phyloP scores from a whole-genome alignment of 2,797 vertebrate genomes.

The Typhlichthys eigenmanni region DNA sequence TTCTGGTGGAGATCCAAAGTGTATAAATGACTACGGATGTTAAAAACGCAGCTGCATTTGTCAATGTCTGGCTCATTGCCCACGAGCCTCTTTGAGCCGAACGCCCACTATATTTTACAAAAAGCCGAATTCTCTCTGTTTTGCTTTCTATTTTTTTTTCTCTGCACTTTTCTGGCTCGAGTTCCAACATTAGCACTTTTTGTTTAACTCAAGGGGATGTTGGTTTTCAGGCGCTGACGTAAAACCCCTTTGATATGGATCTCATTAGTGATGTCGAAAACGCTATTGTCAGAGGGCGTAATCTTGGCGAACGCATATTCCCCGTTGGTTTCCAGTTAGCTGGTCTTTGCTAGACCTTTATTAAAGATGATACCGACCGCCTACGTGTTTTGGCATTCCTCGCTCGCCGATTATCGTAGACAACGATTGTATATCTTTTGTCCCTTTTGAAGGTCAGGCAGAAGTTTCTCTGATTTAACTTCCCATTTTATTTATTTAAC shows the following conservation, averaged over 20 bases:
- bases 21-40: conserved; percentile 66
- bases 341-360: conserved; percentile 35
- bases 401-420: conserved; percentile 16
- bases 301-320: conserved; percentile 40
- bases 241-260: conserved; percentile 51
- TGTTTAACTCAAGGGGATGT: conserved; percentile 46
- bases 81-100: conserved; percentile 53
- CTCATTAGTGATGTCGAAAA: conserved; percentile 48
- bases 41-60: conserved; percentile 61
- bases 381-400: conserved; percentile 25
- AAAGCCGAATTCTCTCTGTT: conserved; percentile 33
- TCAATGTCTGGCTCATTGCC: conserved; percentile 67
- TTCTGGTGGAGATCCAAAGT: conserved; percentile 56
- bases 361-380: conserved; percentile 35
- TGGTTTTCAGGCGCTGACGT: conserved; percentile 23
- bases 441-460: conserved; percentile 33
- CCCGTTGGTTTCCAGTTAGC: conserved; percentile 45
- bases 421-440: conserved; percentile 23
- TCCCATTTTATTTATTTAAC: conserved; percentile 19
- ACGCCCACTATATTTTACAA: conserved; percentile 52
- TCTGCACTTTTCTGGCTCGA: conserved; percentile 23
- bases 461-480: conserved; percentile 8
- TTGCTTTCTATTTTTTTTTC: conserved; percentile 19
- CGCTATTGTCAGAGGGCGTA: conserved; percentile 43
- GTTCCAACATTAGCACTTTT: conserved; percentile 39